A percentile compares a stretch with the other conserved stretches of the same genome.
Evolutionary conservation across 2,888 invertebrate species (phyloP).

Genomic region (Scaptomyza caliginosa): DNA sequence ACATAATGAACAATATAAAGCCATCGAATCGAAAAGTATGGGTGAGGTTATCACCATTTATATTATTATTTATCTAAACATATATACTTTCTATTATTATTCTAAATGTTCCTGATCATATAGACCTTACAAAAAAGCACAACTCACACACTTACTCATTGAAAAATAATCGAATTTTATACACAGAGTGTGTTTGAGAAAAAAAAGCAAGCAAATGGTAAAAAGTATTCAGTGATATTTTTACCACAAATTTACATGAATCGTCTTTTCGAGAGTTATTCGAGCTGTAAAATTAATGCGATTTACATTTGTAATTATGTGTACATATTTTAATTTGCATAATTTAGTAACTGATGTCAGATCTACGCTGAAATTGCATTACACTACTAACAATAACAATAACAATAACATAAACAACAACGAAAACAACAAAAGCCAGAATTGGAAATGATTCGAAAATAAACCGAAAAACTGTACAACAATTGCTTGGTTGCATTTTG

Average conservation of each 20-base stretch:
- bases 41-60: too few species aligned
- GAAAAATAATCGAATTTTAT: constrained; percentile 22
- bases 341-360: constrained; percentile 65
- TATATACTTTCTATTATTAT: not conserved
- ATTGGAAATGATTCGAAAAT: not conserved
- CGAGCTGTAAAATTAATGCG: constrained; percentile 66
- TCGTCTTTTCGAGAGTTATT: constrained; percentile 55
- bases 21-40: too few species aligned
- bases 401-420: not conserved
- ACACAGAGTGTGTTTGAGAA: constrained; percentile 2
- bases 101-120: not conserved
- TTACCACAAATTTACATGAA: constrained; percentile 69
- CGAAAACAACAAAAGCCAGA: too few species aligned
- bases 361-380: constrained; percentile 23
- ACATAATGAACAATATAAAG: too few species aligned
- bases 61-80: too few species aligned
- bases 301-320: constrained; percentile 76
- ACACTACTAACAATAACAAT: not conserved
- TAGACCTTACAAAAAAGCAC: not conserved
- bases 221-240: constrained; percentile 52
- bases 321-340: constrained; percentile 78
- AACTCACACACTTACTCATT: constrained; percentile 5
- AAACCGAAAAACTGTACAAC: constrained; percentile 17
- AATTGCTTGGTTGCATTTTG: constrained; percentile 40
- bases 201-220: constrained; percentile 12